These are phyloP conservation scores for Luidia sarsii DNA, from an alignment of 53 echinoderm and acorn worm genomes.

Conservation along the genomic window DNA sequence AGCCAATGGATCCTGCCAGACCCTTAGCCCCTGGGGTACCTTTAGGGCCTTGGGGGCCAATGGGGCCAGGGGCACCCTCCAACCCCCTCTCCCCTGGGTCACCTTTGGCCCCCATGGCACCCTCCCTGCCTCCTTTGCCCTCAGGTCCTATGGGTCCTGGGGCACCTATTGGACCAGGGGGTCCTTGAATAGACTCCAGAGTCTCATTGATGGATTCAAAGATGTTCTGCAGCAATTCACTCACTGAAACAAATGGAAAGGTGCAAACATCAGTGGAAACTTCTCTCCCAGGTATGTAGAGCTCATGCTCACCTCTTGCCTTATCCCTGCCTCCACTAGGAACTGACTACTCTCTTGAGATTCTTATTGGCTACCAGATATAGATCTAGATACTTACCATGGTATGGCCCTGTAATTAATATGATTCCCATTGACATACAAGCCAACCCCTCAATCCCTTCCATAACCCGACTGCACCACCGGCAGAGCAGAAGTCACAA, in stretches of 20 bases:
- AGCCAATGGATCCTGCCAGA: constrained; percentile 25
- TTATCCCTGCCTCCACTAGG: too few species aligned
- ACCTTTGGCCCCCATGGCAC: constrained; percentile 5
- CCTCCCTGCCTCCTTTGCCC: constrained; percentile 23
- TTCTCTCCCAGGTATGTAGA: too few species aligned
- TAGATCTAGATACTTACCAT: too few species aligned
- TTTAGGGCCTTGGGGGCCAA: constrained; percentile 44
- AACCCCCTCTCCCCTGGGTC: neutral
- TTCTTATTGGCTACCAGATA: too few species aligned
- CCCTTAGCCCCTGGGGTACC: constrained; percentile 58
- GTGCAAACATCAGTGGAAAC: too few species aligned
- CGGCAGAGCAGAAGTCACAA: too few species aligned
- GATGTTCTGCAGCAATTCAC: constrained; percentile 21
- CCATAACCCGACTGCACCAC: too few species aligned
- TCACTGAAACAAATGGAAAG: neutral
- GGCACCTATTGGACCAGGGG: constrained; percentile 26
- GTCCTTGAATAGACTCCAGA: constrained; percentile 27
- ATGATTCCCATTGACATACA: too few species aligned
- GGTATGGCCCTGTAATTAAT: too few species aligned
- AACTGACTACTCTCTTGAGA: too few species aligned
- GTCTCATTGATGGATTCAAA: neutral
- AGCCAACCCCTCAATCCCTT: too few species aligned
- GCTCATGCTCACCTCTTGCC: neutral
- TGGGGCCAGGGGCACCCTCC: constrained; percentile 52
- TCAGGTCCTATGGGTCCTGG: constrained; percentile 33